Evolutionary conservation across 1,140 invertebrate genomes (phyloP), one percentile per base, ranked within the genome.

Genomic region (Megalonaias nervosa): DNA sequence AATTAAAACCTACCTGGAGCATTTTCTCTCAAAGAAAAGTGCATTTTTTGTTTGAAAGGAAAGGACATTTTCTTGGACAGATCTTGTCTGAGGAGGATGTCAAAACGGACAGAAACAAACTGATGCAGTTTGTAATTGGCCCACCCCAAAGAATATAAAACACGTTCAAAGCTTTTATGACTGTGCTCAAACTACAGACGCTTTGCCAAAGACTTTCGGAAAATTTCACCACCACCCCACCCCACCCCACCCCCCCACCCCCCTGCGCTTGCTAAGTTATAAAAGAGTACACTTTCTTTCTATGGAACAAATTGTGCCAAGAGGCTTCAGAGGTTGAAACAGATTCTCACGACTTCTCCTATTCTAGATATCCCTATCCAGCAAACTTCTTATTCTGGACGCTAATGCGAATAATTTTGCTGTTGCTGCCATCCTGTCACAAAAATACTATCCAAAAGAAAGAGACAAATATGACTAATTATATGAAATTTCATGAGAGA

Each of bases 401-500:
- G 81, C 77, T 19, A 85, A 86, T 70, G 84, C 77, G 19, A 79
- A 72, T 67, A 77, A 84, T 23, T 16, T 69, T 26, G 85, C 72
- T 15, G 59, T 89, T 11, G 87, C 82, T n/a, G 81, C 81, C 2
- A 81, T 85, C 2, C 75, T 90, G 57, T 80, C 77, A 9, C 88
- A 89, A 75, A 66, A 65, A 31, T 59, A 83, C 48, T 80, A 83
- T n/a, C 77, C 80, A 38, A 26, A 68, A 21, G 82, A 84, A 66
- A 26, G 67, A 15, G 72, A 81, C 82, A 2, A 87, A 82, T 71
- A 73, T 61, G 17, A 83, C 77, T 66, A 74, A 73, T 26, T 21
- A 74, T 14, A 76, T 86, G 19, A 82, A 69, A 23, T 68, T n/a
- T 23, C 80, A 90, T 19, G 91, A 93, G 83, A 77, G 85, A 75